These are phyloP conservation scores for Scatophagus argus DNA, from an alignment of 2,113 vertebrate species.

Conservation along the genomic window DNA sequence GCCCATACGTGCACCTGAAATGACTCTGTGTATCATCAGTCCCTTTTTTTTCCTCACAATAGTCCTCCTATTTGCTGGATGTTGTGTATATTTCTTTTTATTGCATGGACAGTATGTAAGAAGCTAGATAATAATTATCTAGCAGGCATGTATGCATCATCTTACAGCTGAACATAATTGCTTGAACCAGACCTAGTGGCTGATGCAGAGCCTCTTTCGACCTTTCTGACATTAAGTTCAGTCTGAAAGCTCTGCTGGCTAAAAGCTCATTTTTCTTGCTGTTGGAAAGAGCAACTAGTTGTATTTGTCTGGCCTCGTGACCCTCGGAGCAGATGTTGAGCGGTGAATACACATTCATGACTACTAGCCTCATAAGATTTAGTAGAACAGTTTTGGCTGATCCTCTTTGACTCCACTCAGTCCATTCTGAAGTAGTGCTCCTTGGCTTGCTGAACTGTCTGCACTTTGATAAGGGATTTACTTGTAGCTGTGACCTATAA, in stretches of 20 bases:
- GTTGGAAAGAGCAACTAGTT: slow-evolving; percentile 33
- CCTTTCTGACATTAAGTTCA: neutral
- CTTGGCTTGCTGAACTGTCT: slow-evolving; percentile 19
- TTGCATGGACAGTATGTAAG: neutral
- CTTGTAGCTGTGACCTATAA: slow-evolving; percentile 2
- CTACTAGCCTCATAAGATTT: slow-evolving; percentile 54
- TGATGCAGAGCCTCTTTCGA: neutral
- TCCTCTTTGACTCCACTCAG: slow-evolving; percentile 54
- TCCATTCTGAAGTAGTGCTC: slow-evolving; percentile 28
- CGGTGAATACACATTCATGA: slow-evolving; percentile 24
- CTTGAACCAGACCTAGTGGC: neutral
- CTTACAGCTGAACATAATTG: slow-evolving; percentile 2
- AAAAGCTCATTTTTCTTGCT: slow-evolving; percentile 23
- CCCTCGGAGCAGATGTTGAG: slow-evolving; percentile 58
- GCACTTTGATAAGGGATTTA: slow-evolving; percentile 8
- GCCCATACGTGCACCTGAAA: no score
- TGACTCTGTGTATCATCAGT: no score
- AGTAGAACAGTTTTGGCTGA: slow-evolving; percentile 57
- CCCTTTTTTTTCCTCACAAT: no score
- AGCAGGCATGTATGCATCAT: neutral
- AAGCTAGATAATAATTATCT: neutral
- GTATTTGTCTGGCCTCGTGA: slow-evolving; percentile 35
- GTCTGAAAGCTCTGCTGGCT: neutral
- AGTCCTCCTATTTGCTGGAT: neutral
- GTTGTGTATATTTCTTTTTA: neutral